phyloP scores from a whole-genome alignment of 2,888 invertebrate genomes.

The Phyllotreta striolata region DNA sequence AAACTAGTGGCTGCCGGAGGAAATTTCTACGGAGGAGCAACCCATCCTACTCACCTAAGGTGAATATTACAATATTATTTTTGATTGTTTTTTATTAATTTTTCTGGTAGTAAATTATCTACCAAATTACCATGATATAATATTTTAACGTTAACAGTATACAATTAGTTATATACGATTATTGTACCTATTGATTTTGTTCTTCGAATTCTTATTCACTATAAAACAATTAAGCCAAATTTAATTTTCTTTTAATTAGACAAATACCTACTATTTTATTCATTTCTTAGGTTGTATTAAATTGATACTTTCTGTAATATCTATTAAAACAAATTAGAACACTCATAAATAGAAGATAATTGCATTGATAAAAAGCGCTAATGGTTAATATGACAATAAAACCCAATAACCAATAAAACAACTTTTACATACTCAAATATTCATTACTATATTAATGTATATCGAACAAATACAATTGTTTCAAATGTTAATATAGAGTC shows the following conservation, averaged over 20 bases:
- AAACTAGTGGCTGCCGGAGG: constrained; percentile 55
- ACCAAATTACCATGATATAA: neutral
- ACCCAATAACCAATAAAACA: no score
- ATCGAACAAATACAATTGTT: neutral
- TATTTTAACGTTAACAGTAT: neutral
- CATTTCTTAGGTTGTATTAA: no score
- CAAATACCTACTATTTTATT: neutral
- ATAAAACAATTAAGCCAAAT: neutral
- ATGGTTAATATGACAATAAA: no score
- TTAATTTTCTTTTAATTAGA: neutral
- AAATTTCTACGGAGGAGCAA: constrained; percentile 42
- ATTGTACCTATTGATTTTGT: no score
- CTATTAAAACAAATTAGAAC: no score
- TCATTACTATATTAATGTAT: no score
- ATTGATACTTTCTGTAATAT: no score
- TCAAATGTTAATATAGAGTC: neutral
- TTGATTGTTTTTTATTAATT: constrained; percentile 5
- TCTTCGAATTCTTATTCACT: neutral
- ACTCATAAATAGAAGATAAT: no score
- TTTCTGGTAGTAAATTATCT: neutral
- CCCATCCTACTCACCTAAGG: constrained; percentile 43
- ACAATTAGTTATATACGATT: no score
- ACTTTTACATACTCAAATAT: no score
- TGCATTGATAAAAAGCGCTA: no score
- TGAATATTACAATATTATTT: constrained; percentile 41